Conservation (phyloP, 1,140 invertebrate genomes). For the Apis cerana region DNA sequence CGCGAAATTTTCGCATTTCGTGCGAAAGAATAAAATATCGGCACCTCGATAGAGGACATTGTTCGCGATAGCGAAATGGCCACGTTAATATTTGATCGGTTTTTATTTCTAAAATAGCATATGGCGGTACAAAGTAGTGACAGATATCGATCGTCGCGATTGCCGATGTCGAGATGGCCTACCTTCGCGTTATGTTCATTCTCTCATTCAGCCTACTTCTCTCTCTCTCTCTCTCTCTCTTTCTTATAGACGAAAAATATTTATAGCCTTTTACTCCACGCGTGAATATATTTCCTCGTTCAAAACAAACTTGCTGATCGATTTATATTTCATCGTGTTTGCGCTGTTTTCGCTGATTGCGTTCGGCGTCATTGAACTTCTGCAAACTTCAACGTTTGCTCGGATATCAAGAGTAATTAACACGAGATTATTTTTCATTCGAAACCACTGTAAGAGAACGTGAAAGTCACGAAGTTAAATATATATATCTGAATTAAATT, state of each 20-base stretch:
- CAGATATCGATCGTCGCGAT: constrained; percentile 48
- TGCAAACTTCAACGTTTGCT: not conserved
- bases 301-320: constrained; percentile 27
- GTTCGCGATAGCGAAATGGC: not conserved
- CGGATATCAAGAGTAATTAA: not conserved
- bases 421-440: too few relatives aligned
- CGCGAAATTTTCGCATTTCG: not conserved
- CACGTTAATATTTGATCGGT: constrained; percentile 23
- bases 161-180: constrained; percentile 28
- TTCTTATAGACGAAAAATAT: constrained; percentile 37
- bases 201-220: constrained; percentile 54
- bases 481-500: too few relatives aligned
- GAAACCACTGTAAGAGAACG: not conserved
- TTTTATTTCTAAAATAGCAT: constrained; percentile 25
- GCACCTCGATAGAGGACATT: not conserved
- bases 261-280: constrained; percentile 45
- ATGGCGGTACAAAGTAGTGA: constrained; percentile 9
- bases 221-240: not conserved
- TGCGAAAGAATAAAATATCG: too few relatives aligned
- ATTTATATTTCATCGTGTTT: constrained; percentile 14
- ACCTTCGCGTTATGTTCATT: constrained; percentile 48
- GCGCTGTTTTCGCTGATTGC: not conserved
- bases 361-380: not conserved
- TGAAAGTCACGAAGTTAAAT: not conserved
- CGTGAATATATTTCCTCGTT: constrained; percentile 13